Evolutionary conservation across 2,113 vertebrate species (phyloP).

Genomic region (Mustela lutreola): DNA sequence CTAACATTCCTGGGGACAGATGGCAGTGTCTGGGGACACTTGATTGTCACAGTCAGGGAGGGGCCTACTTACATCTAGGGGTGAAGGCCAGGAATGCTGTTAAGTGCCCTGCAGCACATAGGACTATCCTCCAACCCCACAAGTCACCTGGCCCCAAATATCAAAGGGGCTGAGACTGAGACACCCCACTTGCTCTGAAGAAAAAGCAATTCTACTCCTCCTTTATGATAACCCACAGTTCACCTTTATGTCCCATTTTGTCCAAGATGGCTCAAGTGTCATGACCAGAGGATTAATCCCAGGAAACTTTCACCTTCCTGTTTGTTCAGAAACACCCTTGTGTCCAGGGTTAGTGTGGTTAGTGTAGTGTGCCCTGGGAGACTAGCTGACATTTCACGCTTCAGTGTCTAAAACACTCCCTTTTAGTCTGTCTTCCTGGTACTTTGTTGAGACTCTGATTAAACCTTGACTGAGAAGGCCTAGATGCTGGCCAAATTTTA

Average conservation of each 20-base stretch:
- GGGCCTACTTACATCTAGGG: neutral
- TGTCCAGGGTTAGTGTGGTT: neutral
- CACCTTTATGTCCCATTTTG: neutral
- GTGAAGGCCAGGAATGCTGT: neutral
- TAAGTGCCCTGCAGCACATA: accelerated
- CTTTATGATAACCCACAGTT: neutral
- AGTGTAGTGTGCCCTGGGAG: no score
- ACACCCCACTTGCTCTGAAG: neutral
- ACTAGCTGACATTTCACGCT: neutral
- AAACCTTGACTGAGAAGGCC: neutral
- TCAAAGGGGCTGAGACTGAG: neutral
- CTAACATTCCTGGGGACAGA: neutral
- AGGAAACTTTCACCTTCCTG: neutral
- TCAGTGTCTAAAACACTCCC: neutral
- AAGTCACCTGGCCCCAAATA: neutral
- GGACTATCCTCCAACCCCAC: neutral
- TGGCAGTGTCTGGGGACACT: neutral
- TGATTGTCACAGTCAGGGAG: neutral
- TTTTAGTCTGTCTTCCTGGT: neutral
- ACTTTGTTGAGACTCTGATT: neutral
- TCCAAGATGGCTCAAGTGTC: neutral
- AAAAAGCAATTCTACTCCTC: neutral
- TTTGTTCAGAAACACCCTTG: neutral
- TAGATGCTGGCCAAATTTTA: neutral
- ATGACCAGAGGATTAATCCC: neutral